Conservation (phyloP, 2,797 vertebrate genomes). For the Macrochelys suwanniensis region DNA sequence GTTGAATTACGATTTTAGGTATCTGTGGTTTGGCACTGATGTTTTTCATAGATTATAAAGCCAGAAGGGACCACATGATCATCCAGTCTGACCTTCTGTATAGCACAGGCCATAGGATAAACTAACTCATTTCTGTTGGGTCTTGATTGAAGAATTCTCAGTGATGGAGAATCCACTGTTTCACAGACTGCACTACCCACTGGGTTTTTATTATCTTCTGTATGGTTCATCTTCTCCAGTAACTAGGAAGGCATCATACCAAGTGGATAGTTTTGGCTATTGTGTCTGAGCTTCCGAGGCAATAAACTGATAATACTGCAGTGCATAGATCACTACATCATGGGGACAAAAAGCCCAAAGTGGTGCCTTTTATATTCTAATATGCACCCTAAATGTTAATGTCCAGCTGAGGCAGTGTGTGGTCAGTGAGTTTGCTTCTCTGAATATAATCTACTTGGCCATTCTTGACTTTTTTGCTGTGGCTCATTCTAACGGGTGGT, state of each 20-base stretch:
- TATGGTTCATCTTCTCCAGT: not conserved
- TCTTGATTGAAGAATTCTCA: not conserved
- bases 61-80: too few relatives aligned
- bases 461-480: not conserved
- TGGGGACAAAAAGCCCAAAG: not conserved
- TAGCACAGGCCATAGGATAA: too few relatives aligned
- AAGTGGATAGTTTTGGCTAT: not conserved
- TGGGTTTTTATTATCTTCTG: not conserved
- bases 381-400: not conserved
- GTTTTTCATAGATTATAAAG: too few relatives aligned
- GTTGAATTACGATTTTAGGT: too few relatives aligned
- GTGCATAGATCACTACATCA: not conserved
- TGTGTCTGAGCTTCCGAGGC: not conserved
- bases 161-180: not conserved
- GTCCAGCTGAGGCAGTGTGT: not conserved
- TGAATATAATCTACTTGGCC: not conserved
- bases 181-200: not conserved
- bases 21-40: too few relatives aligned
- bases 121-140: too few relatives aligned
- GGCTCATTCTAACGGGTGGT: not conserved
- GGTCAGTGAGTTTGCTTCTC: not conserved
- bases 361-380: not conserved
- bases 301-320: not conserved
- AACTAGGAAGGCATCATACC: not conserved
- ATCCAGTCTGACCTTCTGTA: too few relatives aligned